These are phyloP conservation scores for Habroteleia sp. DNA, from an alignment of 2,888 invertebrate species.

Conservation along the genomic window DNA sequence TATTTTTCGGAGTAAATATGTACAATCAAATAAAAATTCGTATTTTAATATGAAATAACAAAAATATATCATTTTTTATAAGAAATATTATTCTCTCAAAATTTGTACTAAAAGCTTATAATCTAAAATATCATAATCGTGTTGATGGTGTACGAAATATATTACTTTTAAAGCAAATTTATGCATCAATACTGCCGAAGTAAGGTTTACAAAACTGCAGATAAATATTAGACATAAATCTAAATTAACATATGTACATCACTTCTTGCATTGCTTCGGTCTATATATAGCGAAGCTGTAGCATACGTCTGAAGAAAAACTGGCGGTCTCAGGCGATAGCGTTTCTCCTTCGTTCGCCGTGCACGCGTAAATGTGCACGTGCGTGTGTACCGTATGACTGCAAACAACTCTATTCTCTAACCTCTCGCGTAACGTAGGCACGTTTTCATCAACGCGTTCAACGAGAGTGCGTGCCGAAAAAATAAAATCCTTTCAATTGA, in stretches of 20 bases:
- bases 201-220: slow-evolving; percentile 47
- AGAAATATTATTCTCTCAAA: too few relatives aligned
- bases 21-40: too few relatives aligned
- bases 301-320: slow-evolving; percentile 48
- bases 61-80: too few relatives aligned
- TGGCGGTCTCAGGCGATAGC: slow-evolving; percentile 52
- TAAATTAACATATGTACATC: slow-evolving; percentile 58
- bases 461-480: slow-evolving; percentile 29
- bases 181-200: slow-evolving; percentile 25
- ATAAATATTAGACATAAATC: slow-evolving; percentile 57
- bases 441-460: slow-evolving; percentile 59
- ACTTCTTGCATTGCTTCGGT: slow-evolving; percentile 45
- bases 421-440: slow-evolving; percentile 51
- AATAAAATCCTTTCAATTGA: slow-evolving; percentile 38
- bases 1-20: too few relatives aligned
- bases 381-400: slow-evolving; percentile 49
- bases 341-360: slow-evolving; percentile 48
- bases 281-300: slow-evolving; percentile 55
- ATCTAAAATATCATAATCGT: too few relatives aligned
- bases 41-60: too few relatives aligned
- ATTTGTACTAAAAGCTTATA: too few relatives aligned
- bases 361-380: slow-evolving; percentile 45
- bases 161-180: too few relatives aligned
- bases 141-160: too few relatives aligned
- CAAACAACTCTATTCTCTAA: slow-evolving; percentile 61